Base-by-base conservation (phyloP, 2,888 invertebrate species). In the Ormyrus nitidulus region DNA sequence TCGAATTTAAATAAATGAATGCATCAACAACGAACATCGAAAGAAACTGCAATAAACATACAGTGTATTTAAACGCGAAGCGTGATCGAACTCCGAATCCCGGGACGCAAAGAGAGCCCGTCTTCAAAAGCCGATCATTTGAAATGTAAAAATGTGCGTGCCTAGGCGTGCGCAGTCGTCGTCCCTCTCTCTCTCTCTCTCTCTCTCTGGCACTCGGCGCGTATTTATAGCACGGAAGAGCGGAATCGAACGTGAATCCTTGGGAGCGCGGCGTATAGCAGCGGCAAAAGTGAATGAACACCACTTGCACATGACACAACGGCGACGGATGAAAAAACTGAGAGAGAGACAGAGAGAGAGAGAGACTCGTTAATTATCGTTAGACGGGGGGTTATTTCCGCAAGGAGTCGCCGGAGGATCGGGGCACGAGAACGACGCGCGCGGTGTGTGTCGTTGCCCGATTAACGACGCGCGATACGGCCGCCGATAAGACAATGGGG, bases 181-280 rank as follows among this genome's bases (percentile, higher is more conserved):
- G 19, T 19, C 64, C 44, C 70, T 64, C 56, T 62, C 58, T 62
- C 54, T 59, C 19, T 19, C 19, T 19, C 19, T 19, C 19, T 19
- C 19, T 19, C 2, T 19, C 19, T 19, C 19, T 19, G 19, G 19
- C 19, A 19, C 1, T 2, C 66, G 58, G 11, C 34, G 58, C 10
- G 53, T 79, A 79, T 79, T 79, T 79, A 79, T 79, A 79, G 75
- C 79, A 58, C 70, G 65, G 71, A 66, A 80, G 75, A 75, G n/a
- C 75, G 49, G 72, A 76, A 80, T 76, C 72, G 76, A 76, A 72
- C 72, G 72, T 76, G 80, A 80, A 80, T 76, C 80, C 80, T 80
- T 80, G 76, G 66, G 58, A 77, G 64, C 59, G 61, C 53, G 11
- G n/a, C 19, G 49, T 44, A 44, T 34, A 68, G 73, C 68, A 34